Conservation (phyloP, 2,113 vertebrate genomes). For the Seriola dumerili region DNA sequence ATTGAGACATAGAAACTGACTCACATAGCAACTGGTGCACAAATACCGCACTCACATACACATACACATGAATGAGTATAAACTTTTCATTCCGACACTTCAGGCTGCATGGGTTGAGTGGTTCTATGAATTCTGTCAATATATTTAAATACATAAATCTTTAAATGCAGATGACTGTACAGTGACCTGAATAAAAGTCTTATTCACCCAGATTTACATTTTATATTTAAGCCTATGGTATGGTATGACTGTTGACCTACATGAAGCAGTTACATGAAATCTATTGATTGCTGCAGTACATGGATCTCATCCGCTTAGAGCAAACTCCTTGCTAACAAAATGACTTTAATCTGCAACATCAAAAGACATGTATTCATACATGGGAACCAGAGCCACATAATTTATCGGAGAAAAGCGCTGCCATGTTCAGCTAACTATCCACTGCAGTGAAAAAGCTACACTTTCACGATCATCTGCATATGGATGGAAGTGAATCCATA, state of each 20-base stretch:
- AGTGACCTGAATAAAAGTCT: slow-evolving; percentile 22
- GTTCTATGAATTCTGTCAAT: slow-evolving; percentile 3
- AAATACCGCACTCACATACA: neutral
- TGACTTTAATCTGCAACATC: slow-evolving; percentile 42
- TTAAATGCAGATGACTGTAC: neutral
- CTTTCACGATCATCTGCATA: slow-evolving; percentile 2
- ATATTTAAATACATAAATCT: neutral
- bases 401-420: neutral
- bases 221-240: slow-evolving; percentile 28
- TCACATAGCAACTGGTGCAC: neutral
- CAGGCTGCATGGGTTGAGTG: neutral
- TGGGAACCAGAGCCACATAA: slow-evolving; percentile 2
- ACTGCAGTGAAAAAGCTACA: neutral
- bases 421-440: neutral
- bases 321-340: slow-evolving; percentile 29
- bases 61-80: neutral
- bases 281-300: slow-evolving; percentile 39
- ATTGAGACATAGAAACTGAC: neutral
- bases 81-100: neutral
- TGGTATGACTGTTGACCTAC: slow-evolving; percentile 42
- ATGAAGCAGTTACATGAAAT: slow-evolving; percentile 44
- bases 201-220: slow-evolving; percentile 18
- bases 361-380: slow-evolving; percentile 27
- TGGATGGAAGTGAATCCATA: slow-evolving; percentile 3
- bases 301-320: slow-evolving; percentile 48